Evolutionary conservation across 1,140 invertebrate genomes (phyloP), one percentile per base, ranked within the genome.

Genomic region (Drosophila asahinai): DNA sequence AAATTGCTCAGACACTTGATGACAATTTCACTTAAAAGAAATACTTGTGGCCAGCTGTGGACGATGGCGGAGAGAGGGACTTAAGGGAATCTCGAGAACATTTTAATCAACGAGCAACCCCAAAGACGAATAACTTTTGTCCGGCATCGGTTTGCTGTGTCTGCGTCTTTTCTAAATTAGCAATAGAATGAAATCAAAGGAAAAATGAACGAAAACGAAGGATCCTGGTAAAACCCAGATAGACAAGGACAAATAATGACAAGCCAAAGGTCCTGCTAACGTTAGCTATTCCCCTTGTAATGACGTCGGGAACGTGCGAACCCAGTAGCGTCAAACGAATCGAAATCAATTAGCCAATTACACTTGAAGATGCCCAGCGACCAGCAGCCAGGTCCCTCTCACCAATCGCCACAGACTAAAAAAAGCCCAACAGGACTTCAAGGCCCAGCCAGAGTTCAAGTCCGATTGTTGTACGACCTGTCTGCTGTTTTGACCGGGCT

Each of bases 281-380:
- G 84, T 90, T 89, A 76, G 86, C 86, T 78, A 57, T 64, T 61
- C 25, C 19, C n/a, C 42, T 9, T 14, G 33, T 9, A 47, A 58
- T 40, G 36, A 22, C 47, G 38, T 22, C 22, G 30, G 45, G 55
- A 67, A 89, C 86, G 83, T 87, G 84, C 89, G 86, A 89, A 90
- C 45, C 57, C 67, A 47, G 67, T 48, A 67, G 70, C 64, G 78
- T 30, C 81, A 72, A 87, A 84, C 80, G 86, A 89, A 84, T 89
- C 78, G 81, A 89, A 89, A 89, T 89, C 84, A 89, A 89, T 89
- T 89, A 89, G 84, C 84, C 84, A 89, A 89, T 89, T 89, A 86
- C 84, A 84, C 86, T 90, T 65, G 74, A 84, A 90, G 78, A 84
- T 73, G 81, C 61, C 67, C 80, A 76, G 59, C 64, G 49, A 61